These are phyloP conservation scores for Chymomyza fuscimana DNA, from an alignment of 2,888 invertebrate genomes.

Conservation along the genomic window DNA sequence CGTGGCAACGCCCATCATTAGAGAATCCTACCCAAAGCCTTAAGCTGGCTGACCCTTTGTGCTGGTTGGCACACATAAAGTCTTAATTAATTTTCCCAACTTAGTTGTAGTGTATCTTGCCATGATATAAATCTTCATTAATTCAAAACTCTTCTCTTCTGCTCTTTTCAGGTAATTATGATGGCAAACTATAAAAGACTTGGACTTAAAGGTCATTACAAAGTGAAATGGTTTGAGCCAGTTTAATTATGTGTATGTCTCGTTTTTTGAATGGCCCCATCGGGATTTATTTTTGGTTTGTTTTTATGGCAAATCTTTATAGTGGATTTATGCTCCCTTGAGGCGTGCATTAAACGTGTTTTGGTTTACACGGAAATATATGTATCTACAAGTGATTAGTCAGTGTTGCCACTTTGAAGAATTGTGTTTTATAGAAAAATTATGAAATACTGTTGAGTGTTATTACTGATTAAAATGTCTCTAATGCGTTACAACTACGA, in stretches of 20 bases:
- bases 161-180: conserved; percentile 51
- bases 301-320: conserved; percentile 2
- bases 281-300: not conserved
- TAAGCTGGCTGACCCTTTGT: not conserved
- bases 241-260: conserved; percentile 8
- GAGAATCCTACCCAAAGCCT: not conserved
- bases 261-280: not conserved
- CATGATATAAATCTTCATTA: conserved; percentile 59
- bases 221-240: not conserved
- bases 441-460: too few species aligned
- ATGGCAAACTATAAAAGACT: conserved; percentile 1
- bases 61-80: not conserved
- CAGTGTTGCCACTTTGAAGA: too few species aligned
- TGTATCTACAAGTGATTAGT: not conserved
- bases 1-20: not conserved
- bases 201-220: not conserved
- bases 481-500: too few species aligned
- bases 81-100: not conserved
- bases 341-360: not conserved
- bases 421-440: too few species aligned
- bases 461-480: too few species aligned
- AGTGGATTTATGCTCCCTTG: not conserved
- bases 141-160: conserved; percentile 44
- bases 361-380: not conserved
- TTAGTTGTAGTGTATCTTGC: too few species aligned